Evolutionary conservation across 2,797 vertebrate species (phyloP).

Genomic region (Dipus sagitta): DNA sequence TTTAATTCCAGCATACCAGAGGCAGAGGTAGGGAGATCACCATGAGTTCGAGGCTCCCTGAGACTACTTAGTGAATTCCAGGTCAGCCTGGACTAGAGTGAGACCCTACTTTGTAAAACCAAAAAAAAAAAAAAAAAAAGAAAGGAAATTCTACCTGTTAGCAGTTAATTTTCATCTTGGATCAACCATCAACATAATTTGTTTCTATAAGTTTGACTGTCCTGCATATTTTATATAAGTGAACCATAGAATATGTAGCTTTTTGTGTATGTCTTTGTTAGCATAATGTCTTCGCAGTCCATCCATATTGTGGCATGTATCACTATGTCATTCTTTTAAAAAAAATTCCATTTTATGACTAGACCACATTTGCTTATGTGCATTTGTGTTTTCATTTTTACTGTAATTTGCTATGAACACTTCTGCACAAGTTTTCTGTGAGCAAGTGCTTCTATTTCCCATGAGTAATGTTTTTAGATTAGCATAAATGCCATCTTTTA

Average conservation of each 20-base stretch:
- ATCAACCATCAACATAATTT: constrained; percentile 16
- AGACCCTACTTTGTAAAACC: too few species aligned
- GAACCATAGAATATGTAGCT: background rate
- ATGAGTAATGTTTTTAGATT: constrained; percentile 39
- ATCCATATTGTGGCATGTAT: background rate
- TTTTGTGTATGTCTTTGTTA: constrained; percentile 47
- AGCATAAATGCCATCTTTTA: constrained; percentile 43
- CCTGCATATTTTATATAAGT: constrained; percentile 22
- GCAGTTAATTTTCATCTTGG: background rate
- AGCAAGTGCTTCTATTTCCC: constrained; percentile 54
- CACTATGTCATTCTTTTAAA: constrained; percentile 44
- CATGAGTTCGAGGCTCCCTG: too few species aligned
- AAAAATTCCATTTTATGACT: constrained; percentile 20
- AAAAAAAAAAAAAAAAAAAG: background rate
- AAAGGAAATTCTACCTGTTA: constrained; percentile 22
- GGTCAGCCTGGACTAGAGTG: too few species aligned
- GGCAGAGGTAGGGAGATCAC: too few species aligned
- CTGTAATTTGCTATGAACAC: constrained; percentile 18
- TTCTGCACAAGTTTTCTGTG: background rate
- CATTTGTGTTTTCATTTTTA: constrained; percentile 19
- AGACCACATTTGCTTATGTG: constrained; percentile 18
- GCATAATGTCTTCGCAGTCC: constrained; percentile 19
- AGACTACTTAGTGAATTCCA: too few species aligned
- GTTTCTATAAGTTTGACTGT: background rate
- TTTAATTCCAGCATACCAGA: too few species aligned